A percentile compares a stretch with the other conserved stretches of the same genome.
Conservation (phyloP, 37 sponge, comb jelly and placozoan genomes). For the Hormiphora californensis region DNA sequence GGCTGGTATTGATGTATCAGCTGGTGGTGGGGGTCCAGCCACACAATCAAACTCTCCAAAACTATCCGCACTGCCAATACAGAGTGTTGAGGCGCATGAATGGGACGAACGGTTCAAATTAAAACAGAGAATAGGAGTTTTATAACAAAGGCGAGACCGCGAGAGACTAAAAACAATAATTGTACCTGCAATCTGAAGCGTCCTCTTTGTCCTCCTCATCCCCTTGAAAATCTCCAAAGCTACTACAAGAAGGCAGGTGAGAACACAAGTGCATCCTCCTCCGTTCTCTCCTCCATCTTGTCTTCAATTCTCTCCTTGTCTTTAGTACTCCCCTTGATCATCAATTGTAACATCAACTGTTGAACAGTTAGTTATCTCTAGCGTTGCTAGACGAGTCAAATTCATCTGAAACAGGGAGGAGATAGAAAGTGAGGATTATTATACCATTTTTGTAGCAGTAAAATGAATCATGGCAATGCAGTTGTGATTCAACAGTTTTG, state of each 20-base stretch:
- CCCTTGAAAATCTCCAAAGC: neutral
- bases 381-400: neutral
- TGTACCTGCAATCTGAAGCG: neutral
- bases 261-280: neutral
- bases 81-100: neutral
- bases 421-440: no score
- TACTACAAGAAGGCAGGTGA: neutral
- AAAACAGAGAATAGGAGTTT: neutral
- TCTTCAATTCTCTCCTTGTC: neutral
- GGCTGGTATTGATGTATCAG: neutral
- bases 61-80: neutral
- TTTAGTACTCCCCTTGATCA: neutral
- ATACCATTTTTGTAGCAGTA: no score
- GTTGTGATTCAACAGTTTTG: neutral
- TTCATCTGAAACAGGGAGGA: no score
- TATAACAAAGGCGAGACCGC: neutral
- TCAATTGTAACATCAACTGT: neutral
- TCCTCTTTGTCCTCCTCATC: neutral
- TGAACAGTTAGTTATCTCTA: neutral
- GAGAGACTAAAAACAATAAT: neutral
- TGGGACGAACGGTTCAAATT: neutral
- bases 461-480: no score
- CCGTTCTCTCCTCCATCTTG: neutral
- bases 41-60: slow-evolving; percentile 26
- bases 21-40: neutral